Percentiles rank a stretch among this genome's conserved stretches.
Conservation (phyloP, 2,888 invertebrate species). For the Tortrix viridana region DNA sequence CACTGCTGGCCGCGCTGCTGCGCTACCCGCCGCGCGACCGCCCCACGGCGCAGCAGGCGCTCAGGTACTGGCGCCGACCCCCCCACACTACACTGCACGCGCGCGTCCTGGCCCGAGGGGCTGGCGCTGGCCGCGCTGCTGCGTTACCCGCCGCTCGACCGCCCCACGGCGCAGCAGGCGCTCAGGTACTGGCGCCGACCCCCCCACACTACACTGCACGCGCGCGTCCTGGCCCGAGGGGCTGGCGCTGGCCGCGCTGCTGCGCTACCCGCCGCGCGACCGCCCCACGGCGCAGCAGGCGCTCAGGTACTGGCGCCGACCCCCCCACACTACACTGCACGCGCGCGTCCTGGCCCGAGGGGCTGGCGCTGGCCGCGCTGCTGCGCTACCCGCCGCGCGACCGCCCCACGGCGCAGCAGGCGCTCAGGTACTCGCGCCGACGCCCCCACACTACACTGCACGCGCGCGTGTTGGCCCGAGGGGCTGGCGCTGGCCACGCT, state of each 20-base stretch:
- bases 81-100: no score
- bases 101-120: conserved; percentile 98
- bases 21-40: conserved; percentile 96
- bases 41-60: conserved; percentile 94
- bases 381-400: conserved; percentile 96
- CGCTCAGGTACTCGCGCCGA: conserved; percentile 86
- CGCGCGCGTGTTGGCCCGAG: no score
- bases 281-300: conserved; percentile 96
- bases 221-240: conserved; percentile 98
- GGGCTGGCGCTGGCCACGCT: no score
- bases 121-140: conserved; percentile 95
- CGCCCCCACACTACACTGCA: no score
- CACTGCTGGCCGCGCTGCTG: conserved; percentile 93
- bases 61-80: conserved; percentile 84
- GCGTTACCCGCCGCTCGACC: conserved; percentile 95
- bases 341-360: conserved; percentile 97
- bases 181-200: conserved; percentile 84
- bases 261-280: conserved; percentile 96
- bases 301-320: conserved; percentile 84
- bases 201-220: no score
- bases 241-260: conserved; percentile 94
- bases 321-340: no score
- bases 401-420: conserved; percentile 95
- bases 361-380: conserved; percentile 95
- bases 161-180: conserved; percentile 95